These are phyloP conservation scores for Pollenia angustigena DNA, from an alignment of 2,888 invertebrate species.

Conservation along the genomic window DNA sequence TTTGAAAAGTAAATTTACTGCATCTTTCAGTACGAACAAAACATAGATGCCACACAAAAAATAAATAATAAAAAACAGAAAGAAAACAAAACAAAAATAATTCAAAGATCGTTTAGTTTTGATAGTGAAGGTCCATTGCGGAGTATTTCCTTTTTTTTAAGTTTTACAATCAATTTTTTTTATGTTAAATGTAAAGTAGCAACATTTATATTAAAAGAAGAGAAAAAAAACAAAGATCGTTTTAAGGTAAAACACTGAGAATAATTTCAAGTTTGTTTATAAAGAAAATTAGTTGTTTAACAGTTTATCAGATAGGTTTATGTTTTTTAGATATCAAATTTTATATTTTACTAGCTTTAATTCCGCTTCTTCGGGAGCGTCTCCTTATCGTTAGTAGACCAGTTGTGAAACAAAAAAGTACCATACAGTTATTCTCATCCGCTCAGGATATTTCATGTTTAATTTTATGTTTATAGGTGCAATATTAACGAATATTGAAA, in stretches of 20 bases:
- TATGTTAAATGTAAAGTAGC: constrained; percentile 62
- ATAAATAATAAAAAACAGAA: neutral
- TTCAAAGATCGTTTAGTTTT: constrained; percentile 76
- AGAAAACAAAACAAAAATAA: constrained; percentile 28
- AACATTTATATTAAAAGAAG: constrained; percentile 57
- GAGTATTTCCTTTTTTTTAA: constrained; percentile 77
- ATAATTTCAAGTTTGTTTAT: neutral
- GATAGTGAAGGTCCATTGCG: constrained; percentile 81
- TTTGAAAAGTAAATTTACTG: constrained; percentile 33
- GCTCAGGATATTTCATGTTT: no score
- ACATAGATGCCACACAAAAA: constrained; percentile 21
- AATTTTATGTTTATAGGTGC: no score
- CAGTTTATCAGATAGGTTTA: neutral
- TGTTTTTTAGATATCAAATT: no score
- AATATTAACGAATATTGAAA: no score
- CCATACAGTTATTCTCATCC: no score
- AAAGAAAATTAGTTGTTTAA: neutral
- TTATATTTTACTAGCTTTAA: no score
- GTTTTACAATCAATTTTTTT: constrained; percentile 56
- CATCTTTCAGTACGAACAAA: neutral
- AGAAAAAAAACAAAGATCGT: constrained; percentile 32
- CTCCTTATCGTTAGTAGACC: no score
- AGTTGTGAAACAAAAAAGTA: no score
- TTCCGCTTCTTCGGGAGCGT: no score
- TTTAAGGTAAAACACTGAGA: constrained; percentile 44